Evolutionary conservation across 2,113 vertebrate genomes (phyloP).

Genomic region (Coptodon rendalli): DNA sequence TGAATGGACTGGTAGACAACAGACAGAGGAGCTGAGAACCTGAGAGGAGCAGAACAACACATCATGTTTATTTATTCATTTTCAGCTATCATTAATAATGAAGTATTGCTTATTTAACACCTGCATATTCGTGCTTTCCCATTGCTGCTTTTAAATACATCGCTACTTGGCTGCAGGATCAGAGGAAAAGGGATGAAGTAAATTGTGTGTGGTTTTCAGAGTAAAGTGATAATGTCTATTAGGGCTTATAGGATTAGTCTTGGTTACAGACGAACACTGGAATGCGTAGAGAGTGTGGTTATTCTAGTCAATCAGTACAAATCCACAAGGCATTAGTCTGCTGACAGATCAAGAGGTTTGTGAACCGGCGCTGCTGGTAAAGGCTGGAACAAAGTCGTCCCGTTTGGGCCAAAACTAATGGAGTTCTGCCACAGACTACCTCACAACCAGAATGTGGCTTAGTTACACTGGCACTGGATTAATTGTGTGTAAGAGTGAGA

Average conservation of each 20-base stretch:
- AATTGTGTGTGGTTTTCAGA: conserved; percentile 33
- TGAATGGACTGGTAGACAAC: conserved; percentile 6
- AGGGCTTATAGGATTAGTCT: conserved; percentile 57
- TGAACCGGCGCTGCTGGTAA: conserved; percentile 18
- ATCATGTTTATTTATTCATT: not conserved
- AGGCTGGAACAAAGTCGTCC: conserved; percentile 2
- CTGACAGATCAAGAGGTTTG: conserved; percentile 21
- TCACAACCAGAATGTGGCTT: conserved; percentile 32
- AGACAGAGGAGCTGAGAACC: not conserved
- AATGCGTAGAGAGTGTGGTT: conserved; percentile 34
- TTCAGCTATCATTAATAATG: not conserved
- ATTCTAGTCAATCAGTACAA: conserved; percentile 21
- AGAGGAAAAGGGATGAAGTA: conserved; percentile 41
- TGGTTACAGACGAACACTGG: conserved; percentile 40
- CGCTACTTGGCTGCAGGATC: not conserved
- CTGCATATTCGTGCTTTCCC: not conserved
- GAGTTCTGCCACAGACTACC: conserved; percentile 35
- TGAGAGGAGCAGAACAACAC: not conserved
- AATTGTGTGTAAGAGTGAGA: not conserved
- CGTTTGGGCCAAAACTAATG: conserved; percentile 3
- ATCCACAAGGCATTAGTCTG: conserved; percentile 29
- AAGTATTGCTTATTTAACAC: not conserved
- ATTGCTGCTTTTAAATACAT: not conserved
- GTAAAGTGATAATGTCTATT: conserved; percentile 64
- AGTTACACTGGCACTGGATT: conserved; percentile 22